Conservation (phyloP, 2,888 invertebrate species). For the Philhelius pedissequus region DNA sequence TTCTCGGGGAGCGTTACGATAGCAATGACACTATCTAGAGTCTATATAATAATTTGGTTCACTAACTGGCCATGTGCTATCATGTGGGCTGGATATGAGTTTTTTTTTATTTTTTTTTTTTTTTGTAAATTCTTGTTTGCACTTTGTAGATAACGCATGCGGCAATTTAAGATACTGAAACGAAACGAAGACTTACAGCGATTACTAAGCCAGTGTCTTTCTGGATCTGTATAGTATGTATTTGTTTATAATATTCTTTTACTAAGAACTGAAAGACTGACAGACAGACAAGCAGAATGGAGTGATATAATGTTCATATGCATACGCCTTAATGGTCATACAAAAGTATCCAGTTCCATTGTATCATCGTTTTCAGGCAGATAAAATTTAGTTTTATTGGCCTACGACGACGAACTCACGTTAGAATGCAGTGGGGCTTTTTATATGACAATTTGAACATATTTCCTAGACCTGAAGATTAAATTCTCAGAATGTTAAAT, state of each 20-base stretch:
- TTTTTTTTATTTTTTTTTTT: constrained; percentile 5
- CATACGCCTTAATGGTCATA: neutral
- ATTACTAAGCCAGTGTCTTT: constrained; percentile 16
- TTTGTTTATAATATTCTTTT: neutral
- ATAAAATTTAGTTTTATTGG: neutral
- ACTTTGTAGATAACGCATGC: constrained; percentile 44
- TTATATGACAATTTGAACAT: neutral
- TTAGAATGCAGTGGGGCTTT: neutral
- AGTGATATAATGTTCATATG: too few relatives aligned
- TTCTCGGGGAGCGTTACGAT: constrained; percentile 42
- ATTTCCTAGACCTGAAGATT: neutral
- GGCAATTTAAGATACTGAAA: constrained; percentile 30
- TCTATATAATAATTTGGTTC: constrained; percentile 55
- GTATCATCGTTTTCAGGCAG: neutral
- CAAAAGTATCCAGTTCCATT: constrained; percentile 1
- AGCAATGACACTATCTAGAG: constrained; percentile 49
- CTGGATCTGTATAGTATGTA: neutral
- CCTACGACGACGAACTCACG: neutral
- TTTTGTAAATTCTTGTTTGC: neutral
- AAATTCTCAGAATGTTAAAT: neutral
- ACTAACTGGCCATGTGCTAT: constrained; percentile 37
- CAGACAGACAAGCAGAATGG: neutral
- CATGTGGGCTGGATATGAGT: constrained; percentile 34
- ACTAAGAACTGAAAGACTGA: neutral
- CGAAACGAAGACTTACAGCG: constrained; percentile 31